A percentile compares a stretch with the other conserved stretches of the same genome.
Conservation (phyloP, 2,113 vertebrate species). For the Pungitius pungitius region DNA sequence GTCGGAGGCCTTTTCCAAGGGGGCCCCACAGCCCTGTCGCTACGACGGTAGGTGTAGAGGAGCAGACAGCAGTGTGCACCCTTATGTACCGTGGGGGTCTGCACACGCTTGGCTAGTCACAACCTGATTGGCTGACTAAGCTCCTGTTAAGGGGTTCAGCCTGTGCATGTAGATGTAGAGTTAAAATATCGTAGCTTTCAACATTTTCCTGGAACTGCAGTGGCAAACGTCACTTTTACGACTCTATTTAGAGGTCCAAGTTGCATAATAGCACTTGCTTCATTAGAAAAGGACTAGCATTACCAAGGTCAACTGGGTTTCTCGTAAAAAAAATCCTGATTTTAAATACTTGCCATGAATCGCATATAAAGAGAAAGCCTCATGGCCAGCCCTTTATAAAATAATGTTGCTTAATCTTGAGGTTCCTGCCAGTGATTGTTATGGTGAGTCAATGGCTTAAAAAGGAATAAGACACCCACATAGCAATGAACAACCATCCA, state of each 20-base stretch:
- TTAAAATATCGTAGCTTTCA: not conserved
- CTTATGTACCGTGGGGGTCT: not conserved
- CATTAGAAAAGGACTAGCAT: slow-evolving; percentile 19
- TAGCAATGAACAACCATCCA: slow-evolving; percentile 37
- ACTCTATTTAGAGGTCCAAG: slow-evolving; percentile 6
- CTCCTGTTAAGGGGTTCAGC: not conserved
- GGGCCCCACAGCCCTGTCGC: not conserved
- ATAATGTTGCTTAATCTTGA: slow-evolving; percentile 44
- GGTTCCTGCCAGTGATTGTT: slow-evolving; percentile 23
- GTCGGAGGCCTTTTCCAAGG: not conserved
- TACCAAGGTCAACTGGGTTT: slow-evolving; percentile 17
- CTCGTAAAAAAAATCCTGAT: slow-evolving; percentile 26
- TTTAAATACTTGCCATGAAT: slow-evolving; percentile 48
- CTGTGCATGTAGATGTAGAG: not conserved
- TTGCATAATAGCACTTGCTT: slow-evolving; percentile 50
- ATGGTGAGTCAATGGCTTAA: slow-evolving; percentile 41
- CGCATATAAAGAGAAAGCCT: slow-evolving; percentile 1
- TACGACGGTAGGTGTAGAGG: not conserved
- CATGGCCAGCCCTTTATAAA: slow-evolving; percentile 28
- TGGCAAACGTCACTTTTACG: slow-evolving; percentile 31
- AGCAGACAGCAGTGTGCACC: not conserved
- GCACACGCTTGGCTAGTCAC: not conserved
- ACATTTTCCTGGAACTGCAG: slow-evolving; percentile 28
- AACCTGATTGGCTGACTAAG: not conserved
- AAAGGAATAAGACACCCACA: slow-evolving; percentile 38